Percentiles rank a stretch among this genome's conserved stretches.
Conservation (phyloP, 2,888 invertebrate genomes). For the Archips crataeganus region DNA sequence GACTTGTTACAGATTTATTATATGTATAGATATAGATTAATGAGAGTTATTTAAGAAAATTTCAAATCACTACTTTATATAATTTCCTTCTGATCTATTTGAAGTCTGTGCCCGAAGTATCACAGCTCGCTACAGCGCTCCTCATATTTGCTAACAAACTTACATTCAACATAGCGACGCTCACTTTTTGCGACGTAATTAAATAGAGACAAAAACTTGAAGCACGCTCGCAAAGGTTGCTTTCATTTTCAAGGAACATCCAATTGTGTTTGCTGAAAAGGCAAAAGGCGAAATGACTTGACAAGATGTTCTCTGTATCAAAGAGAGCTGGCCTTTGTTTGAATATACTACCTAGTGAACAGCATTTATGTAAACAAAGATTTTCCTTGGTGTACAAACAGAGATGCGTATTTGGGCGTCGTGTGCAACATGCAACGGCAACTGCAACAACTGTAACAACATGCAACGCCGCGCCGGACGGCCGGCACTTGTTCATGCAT, state of each 20-base stretch:
- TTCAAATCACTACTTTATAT: too few species aligned
- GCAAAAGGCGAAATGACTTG: background rate
- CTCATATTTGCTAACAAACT: background rate
- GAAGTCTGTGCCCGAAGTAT: background rate
- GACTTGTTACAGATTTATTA: too few species aligned
- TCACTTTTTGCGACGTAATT: background rate
- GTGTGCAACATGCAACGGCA: background rate
- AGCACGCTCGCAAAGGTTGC: background rate
- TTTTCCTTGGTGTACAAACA: background rate
- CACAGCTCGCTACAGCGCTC: background rate
- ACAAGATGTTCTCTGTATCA: background rate
- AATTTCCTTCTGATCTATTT: too few species aligned
- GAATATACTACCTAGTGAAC: background rate
- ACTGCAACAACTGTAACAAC: background rate
- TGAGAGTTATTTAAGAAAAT: too few species aligned
- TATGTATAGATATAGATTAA: too few species aligned
- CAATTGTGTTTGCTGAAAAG: background rate
- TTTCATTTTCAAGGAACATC: background rate
- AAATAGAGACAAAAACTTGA: constrained; percentile 5
- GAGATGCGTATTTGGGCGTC: background rate
- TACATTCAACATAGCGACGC: background rate
- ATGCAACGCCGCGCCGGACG: background rate
- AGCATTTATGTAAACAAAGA: background rate
- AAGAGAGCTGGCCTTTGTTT: constrained; percentile 7
- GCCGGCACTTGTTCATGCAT: background rate